phyloP scores from a whole-genome alignment of 2,113 vertebrate genomes.

The Ictalurus furcatus region DNA sequence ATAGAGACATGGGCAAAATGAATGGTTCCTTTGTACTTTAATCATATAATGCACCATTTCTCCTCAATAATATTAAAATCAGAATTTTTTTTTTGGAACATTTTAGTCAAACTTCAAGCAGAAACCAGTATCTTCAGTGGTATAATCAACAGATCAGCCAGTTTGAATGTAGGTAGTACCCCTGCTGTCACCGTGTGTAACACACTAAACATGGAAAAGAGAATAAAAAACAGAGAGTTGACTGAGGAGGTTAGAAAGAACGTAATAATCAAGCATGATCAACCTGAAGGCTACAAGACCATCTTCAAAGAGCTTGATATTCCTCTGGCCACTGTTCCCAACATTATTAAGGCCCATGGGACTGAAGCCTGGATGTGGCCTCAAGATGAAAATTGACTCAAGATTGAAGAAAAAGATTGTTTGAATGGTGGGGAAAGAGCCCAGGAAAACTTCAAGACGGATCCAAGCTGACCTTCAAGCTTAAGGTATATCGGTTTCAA shows the following conservation, averaged over 20 bases:
- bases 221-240: background rate
- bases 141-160: background rate
- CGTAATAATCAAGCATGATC: background rate
- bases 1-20: background rate
- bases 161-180: too few relatives aligned
- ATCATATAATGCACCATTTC: background rate
- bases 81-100: background rate
- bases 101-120: background rate
- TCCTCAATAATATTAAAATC: background rate
- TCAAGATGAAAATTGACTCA: background rate
- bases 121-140: background rate
- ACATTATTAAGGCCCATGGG: background rate
- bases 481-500: background rate
- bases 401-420: background rate
- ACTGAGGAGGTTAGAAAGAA: background rate
- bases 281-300: background rate
- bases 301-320: background rate
- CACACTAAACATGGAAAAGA: background rate
- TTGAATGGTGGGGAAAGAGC: background rate
- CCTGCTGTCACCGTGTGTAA: background rate
- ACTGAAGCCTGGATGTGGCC: background rate
- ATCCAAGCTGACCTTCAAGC: background rate
- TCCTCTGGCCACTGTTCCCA: background rate
- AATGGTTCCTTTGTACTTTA: background rate
- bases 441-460: background rate